A percentile compares a stretch with the other conserved stretches of the same genome.
phyloP scores from a whole-genome alignment of 2,113 vertebrate species.

The Cephalophus harveyi region DNA sequence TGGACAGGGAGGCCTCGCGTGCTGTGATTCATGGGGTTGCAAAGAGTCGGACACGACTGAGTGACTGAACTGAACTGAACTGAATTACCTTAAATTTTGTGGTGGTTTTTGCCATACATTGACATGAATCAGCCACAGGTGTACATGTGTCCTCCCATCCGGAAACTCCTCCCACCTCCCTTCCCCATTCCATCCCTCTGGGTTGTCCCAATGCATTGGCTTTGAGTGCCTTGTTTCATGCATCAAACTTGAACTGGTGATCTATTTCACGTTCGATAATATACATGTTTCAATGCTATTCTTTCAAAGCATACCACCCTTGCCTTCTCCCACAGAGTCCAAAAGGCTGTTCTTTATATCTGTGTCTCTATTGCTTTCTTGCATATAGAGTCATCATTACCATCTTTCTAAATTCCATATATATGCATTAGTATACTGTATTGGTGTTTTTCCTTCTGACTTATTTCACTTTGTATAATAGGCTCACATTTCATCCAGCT shows the following conservation, averaged over 20 bases:
- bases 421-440: not conserved
- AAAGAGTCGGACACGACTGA: no score
- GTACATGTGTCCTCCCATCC: not conserved
- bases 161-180: not conserved
- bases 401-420: not conserved
- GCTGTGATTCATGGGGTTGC: no score
- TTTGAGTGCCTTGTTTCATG: not conserved
- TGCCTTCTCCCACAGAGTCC: not conserved
- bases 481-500: not conserved
- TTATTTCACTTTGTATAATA: not conserved
- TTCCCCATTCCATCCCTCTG: not conserved
- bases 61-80: no score
- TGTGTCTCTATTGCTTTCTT: not conserved
- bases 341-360: not conserved
- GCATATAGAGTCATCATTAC: not conserved
- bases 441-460: not conserved
- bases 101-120: not conserved
- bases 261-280: not conserved
- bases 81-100: not conserved
- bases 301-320: not conserved
- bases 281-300: not conserved
- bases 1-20: accelerated
- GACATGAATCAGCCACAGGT: not conserved
- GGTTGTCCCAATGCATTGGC: not conserved
- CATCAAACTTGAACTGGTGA: accelerated